A percentile compares a stretch with the other conserved stretches of the same genome.
Evolutionary conservation across 2,888 invertebrate species (phyloP).

Genomic region (Acleris holmiana): DNA sequence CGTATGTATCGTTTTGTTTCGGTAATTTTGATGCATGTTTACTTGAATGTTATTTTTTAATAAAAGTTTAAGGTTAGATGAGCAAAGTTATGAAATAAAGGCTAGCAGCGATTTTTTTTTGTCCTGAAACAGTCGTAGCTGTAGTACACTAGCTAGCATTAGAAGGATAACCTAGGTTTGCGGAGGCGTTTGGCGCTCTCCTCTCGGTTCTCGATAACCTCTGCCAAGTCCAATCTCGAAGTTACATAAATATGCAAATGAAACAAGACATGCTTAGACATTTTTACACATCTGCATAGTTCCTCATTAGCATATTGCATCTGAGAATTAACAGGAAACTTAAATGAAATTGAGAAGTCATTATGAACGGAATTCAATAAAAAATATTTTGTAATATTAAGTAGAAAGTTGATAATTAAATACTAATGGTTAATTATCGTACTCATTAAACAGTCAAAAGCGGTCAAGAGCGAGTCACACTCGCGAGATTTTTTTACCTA

Average conservation of each 20-base stretch:
- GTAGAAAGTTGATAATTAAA: neutral
- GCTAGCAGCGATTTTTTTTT: too few species aligned
- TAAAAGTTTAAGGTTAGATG: too few species aligned
- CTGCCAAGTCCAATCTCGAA: slow-evolving; percentile 9
- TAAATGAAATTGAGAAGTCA: neutral
- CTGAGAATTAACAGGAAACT: too few species aligned
- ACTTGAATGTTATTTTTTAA: neutral
- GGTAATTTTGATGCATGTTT: slow-evolving; percentile 2
- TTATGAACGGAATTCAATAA: neutral
- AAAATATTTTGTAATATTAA: neutral
- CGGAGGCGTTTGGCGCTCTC: slow-evolving; percentile 10
- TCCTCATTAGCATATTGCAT: neutral
- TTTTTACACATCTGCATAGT: too few species aligned
- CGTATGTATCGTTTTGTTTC: slow-evolving; percentile 30
- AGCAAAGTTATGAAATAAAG: too few species aligned
- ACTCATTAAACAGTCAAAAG: neutral
- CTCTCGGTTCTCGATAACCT: slow-evolving; percentile 7
- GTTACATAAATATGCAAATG: slow-evolving; percentile 28
- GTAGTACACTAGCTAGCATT: too few species aligned
- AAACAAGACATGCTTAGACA: slow-evolving; percentile 1
- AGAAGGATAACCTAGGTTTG: neutral
- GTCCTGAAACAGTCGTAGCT: too few species aligned
- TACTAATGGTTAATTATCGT: neutral
- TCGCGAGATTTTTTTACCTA: neutral
- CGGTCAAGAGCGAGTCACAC: neutral